These are phyloP conservation scores for Sialia sialis DNA, from an alignment of 2,113 vertebrate genomes.

Conservation along the genomic window DNA sequence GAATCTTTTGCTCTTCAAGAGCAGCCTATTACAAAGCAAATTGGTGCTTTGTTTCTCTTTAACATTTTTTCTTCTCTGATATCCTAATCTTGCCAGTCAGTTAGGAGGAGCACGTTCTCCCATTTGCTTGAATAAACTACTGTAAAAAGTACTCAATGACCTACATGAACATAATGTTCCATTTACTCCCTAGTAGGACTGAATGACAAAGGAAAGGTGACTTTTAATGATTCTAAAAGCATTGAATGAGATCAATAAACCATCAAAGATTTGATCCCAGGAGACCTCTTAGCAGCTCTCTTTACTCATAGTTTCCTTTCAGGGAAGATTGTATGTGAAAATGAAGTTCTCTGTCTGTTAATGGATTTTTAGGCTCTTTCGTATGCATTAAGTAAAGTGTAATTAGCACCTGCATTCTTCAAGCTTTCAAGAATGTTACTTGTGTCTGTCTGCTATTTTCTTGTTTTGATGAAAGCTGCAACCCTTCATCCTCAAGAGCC, in stretches of 20 bases:
- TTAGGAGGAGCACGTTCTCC: not conserved
- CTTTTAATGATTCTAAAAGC: constrained; percentile 68
- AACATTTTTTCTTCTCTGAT: constrained; percentile 25
- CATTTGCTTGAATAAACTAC: constrained; percentile 48
- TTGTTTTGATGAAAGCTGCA: constrained; percentile 22
- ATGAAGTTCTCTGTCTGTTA: constrained; percentile 52
- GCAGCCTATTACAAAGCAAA: constrained; percentile 2
- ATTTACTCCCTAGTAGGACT: constrained; percentile 50
- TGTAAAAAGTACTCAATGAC: constrained; percentile 59
- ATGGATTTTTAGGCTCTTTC: constrained; percentile 39
- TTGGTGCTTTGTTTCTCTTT: constrained; percentile 36
- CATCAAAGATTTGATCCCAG: constrained; percentile 60
- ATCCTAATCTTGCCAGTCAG: constrained; percentile 19
- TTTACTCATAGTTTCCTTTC: constrained; percentile 36
- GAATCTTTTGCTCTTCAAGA: not conserved
- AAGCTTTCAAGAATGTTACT: constrained; percentile 32
- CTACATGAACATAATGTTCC: constrained; percentile 55
- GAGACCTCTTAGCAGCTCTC: constrained; percentile 39
- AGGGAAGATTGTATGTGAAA: constrained; percentile 36
- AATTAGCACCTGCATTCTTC: constrained; percentile 48
- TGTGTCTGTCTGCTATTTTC: constrained; percentile 19
- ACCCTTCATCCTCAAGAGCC: not conserved
- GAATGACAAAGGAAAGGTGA: constrained; percentile 66
- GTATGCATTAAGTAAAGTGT: constrained; percentile 21
- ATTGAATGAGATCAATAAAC: constrained; percentile 64